Evolutionary conservation across 2,888 invertebrate genomes (phyloP), one percentile per base, ranked within the genome.

Genomic region (Ecliptopera silaceata): DNA sequence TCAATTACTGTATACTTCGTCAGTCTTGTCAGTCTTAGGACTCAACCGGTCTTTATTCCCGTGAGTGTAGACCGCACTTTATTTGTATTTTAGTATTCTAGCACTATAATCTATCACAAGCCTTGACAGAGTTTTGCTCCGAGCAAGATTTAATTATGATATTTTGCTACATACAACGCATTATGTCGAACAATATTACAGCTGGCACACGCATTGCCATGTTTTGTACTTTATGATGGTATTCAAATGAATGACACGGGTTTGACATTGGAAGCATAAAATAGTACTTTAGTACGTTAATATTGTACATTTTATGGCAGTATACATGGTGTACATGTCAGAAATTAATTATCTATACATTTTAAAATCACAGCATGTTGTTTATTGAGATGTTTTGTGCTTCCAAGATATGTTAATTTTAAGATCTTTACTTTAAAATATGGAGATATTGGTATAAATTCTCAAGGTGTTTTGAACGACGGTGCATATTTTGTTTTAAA

Each of bases 91-190:
- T 48, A 57, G 31, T 49, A 44, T 29, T 42, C 32, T 50, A 50
- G 15, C 20, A 22, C 12, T 47, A 32, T 59, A 52, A 56, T 56
- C 39, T 66, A 64, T 54, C 48, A 44, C 29, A 53, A 62, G 43
- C 66, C 66, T 66, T 66, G 66, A 63, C 66, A 64, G 66, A 61
- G 59, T 66, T 64, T 54, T 32, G 56, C 56, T 42, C 31, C 8
- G 12, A 55, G 53, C 59, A 36, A 54, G 56, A 63, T 63, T 59
- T 48, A 48, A 54, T 48, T 36, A 36, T 36, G 15, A 64, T 61
- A 57, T 56, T 57, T 62, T 50, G 64, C 60, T 51, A 56, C 62
- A 65, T 56, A 63, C n/a, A n/a, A n/a, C n/a, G 52, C 36, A 58
- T 56, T 52, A 60, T 59, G 62, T 63, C 47, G 48, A 49, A 60